A percentile compares a stretch with the other conserved stretches of the same genome.
phyloP scores from a whole-genome alignment of 2,888 invertebrate genomes.

The Cryptophagus acutangulus region DNA sequence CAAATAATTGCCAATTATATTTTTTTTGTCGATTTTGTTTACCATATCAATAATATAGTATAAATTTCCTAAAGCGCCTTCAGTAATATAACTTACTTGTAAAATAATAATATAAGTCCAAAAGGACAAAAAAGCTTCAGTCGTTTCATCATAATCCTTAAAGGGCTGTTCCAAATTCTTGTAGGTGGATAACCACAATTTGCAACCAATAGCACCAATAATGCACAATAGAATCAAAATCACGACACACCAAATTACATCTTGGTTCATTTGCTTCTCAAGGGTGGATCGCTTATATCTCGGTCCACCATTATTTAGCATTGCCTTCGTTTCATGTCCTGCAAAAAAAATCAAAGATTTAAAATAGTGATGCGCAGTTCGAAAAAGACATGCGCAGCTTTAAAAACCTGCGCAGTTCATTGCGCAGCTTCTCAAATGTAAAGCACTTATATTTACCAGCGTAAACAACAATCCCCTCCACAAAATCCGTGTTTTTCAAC shows the following conservation, averaged over 20 bases:
- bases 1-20: no score
- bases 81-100: constrained; percentile 72
- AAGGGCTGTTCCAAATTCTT: constrained; percentile 60
- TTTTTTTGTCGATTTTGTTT: no score
- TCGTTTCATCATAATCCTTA: constrained; percentile 48
- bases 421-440: no score
- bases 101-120: constrained; percentile 94
- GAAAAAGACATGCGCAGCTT: no score
- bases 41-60: no score
- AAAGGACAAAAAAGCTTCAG: constrained; percentile 77
- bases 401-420: no score
- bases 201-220: constrained; percentile 86
- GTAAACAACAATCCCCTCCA: constrained; percentile 96
- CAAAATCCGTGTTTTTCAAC: constrained; percentile 92
- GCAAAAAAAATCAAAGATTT: constrained; percentile 24
- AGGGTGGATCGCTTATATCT: constrained; percentile 88
- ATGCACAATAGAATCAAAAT: constrained; percentile 85
- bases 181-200: constrained; percentile 72
- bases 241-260: constrained; percentile 94
- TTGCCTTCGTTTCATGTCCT: constrained; percentile 96
- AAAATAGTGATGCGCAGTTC: constrained; percentile 8
- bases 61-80: no score
- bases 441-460: constrained; percentile 66
- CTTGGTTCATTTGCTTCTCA: constrained; percentile 91
- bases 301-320: constrained; percentile 95